Conservation (phyloP, 2,797 vertebrate genomes). For the Amphiprion clarkii region DNA sequence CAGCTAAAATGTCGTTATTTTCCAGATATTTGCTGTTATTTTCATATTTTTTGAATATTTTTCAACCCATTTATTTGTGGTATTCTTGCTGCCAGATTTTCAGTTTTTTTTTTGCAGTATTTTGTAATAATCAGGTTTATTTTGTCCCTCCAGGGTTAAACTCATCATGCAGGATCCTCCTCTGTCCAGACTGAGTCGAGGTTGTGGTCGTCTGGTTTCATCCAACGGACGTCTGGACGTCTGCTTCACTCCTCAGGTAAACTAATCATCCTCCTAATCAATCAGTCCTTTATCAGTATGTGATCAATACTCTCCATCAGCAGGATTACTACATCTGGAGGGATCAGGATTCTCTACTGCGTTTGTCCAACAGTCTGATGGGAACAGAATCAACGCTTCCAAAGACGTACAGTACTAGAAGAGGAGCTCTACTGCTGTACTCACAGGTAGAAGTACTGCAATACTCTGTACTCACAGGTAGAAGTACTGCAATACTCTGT, state of each 20-base stretch:
- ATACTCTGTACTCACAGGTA: too few species aligned
- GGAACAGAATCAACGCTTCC: conserved; percentile 71
- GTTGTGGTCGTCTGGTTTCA: conserved; percentile 79
- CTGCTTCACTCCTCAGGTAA: conserved; percentile 86
- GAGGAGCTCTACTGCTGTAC: conserved; percentile 82
- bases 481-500: too few species aligned
- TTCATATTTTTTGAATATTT: too few species aligned
- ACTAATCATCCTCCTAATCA: background rate
- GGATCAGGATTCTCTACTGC: conserved; percentile 74
- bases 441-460: conserved; percentile 65
- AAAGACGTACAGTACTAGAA: conserved; percentile 88
- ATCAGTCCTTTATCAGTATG: background rate
- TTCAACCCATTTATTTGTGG: too few species aligned
- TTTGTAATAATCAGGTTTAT: too few species aligned
- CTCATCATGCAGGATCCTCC: conserved; percentile 76
- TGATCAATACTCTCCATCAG: background rate
- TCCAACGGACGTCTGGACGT: conserved; percentile 82
- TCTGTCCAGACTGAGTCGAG: conserved; percentile 82
- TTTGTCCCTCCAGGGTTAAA: background rate
- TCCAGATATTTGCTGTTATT: too few species aligned
- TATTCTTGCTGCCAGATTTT: too few species aligned
- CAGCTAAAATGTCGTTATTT: too few species aligned
- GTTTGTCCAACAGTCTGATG: conserved; percentile 51
- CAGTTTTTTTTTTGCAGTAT: too few species aligned
- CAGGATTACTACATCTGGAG: conserved; percentile 90